Base-by-base conservation (phyloP, 2,113 vertebrate genomes). In the Poeciliopsis retropinna region DNA sequence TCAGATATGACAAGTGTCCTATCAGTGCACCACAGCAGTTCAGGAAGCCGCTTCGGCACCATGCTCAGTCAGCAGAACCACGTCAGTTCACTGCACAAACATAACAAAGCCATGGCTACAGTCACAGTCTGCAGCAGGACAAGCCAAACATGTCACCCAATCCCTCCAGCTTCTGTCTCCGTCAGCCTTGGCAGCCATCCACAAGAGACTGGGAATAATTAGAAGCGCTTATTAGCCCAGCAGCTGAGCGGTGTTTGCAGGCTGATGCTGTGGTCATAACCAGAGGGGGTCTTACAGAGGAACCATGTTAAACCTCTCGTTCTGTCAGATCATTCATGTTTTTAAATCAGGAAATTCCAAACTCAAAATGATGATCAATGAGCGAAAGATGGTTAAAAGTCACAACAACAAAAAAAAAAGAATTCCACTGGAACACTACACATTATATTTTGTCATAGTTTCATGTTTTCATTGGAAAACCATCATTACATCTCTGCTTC, bases 191-290 rank as follows among this genome's bases (percentile, higher is more conserved):
- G 44, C 72, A 60, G 63, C 22, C 37, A 14, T 67, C 51, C 47
- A 15, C 17, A 31, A 29, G 62, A 31, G 32, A 74, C 31, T 54
- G 7, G 22, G 12, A 11, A 57, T 29, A 66, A 66, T 30, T 60
- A 60, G 22, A 25, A 44, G 8, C 28, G 15, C 13, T n/a, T 57
- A 75, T 60, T 15, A 67, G 54, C 41, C 22, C 12, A 19, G 64
- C 64, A 66, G 28, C 51, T 31, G 22, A 67, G 64, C 72, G 65
- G 62, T 31, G n/a, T 34, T 19, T 66, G 31, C 63, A 74, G 41
- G 66, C 44, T 54, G 31, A n/a, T 34, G 14, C 54, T 19, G 32
- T 37, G 54, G 68, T 70, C 32, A 54, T 17, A 28, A 39, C 13
- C 37, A 28, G n/a, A 25, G 51, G 68, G n/a, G 12, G 9, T 22